Evolutionary conservation across 1,140 invertebrate genomes (phyloP).

Genomic region (Conus betulinus): DNA sequence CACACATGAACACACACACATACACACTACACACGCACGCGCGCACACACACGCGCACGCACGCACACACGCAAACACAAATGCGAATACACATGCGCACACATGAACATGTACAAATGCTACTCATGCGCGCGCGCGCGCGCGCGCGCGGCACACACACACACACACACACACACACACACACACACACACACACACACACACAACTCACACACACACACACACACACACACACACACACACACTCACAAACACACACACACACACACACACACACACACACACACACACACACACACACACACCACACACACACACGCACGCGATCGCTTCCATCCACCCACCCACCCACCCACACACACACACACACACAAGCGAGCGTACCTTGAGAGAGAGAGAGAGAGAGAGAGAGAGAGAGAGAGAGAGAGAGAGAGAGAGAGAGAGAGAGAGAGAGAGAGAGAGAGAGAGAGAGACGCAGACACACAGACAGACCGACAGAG

Average conservation of each 20-base stretch:
- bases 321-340: no score
- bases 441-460: no score
- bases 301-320: no score
- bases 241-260: neutral
- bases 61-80: neutral
- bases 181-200: neutral
- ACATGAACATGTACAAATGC: neutral
- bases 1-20: slow-evolving; percentile 5
- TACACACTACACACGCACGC: neutral
- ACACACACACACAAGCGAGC: neutral
- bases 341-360: no score
- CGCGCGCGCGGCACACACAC: neutral
- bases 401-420: slow-evolving; percentile 6
- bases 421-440: no score
- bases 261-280: neutral
- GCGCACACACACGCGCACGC: neutral
- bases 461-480: neutral
- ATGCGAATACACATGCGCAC: neutral
- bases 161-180: neutral
- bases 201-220: neutral
- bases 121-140: neutral
- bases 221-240: neutral
- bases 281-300: neutral
- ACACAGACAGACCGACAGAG: neutral
- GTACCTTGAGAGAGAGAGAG: neutral